Percentiles rank a stretch among this genome's conserved stretches.
phyloP scores from a whole-genome alignment of 2,797 vertebrate species.

The Sebastes nivosus region DNA sequence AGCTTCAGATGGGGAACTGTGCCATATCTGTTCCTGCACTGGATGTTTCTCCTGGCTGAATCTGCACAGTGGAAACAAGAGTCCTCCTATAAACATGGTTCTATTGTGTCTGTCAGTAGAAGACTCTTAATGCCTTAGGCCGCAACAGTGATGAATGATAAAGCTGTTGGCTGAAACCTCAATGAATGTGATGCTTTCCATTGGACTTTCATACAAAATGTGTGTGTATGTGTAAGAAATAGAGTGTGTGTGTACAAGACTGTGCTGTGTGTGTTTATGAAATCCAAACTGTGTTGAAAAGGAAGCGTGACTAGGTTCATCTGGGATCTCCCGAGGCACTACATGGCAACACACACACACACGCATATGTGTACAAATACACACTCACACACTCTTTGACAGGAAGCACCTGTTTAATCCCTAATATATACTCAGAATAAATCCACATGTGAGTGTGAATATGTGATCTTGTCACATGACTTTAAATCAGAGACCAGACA shows the following conservation, averaged over 20 bases:
- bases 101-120: conserved; percentile 15
- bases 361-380: background rate
- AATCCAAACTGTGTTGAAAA: conserved; percentile 20
- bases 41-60: conserved; percentile 43
- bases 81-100: background rate
- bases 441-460: background rate
- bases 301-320: conserved; percentile 21
- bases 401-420: conserved; percentile 5
- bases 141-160: conserved; percentile 14
- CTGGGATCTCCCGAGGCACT: background rate
- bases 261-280: conserved; percentile 21
- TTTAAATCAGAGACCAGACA: background rate
- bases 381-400: background rate
- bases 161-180: background rate
- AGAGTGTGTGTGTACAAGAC: background rate
- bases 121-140: conserved; percentile 11
- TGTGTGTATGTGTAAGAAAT: background rate
- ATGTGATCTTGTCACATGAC: background rate
- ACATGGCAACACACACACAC: background rate
- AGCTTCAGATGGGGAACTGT: conserved; percentile 2
- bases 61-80: conserved; percentile 11
- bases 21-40: conserved; percentile 18
- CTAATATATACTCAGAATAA: background rate
- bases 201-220: background rate
- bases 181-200: conserved; percentile 2